Base-by-base conservation (phyloP, 1,140 invertebrate species). In the Acarapis woodi region DNA sequence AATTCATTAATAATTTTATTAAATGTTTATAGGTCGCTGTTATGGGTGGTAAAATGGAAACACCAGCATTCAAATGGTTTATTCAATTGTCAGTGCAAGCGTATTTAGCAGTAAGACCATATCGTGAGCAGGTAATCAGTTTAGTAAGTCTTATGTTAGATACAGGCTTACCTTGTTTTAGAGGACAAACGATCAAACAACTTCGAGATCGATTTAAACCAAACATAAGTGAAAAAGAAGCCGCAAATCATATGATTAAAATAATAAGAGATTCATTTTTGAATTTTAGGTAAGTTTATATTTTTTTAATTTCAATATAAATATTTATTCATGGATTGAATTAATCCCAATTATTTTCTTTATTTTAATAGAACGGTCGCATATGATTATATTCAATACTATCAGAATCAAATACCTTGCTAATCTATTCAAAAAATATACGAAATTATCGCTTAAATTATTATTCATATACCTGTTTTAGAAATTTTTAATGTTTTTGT, bases 11-110 rank as follows among this genome's bases (percentile, higher is more conserved):
- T n/a, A n/a, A n/a, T n/a, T n/a, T n/a, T n/a, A n/a, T n/a, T n/a
- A n/a, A n/a, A n/a, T n/a, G n/a, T n/a, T n/a, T n/a, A n/a, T n/a
- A n/a, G n/a, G n/a, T n/a, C 25, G 76, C 85, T 65, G 80, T 99
- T 14, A 97, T 99, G 93, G 93, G 93, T 12, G 87, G 88, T 0
- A 88, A 85, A 60, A 80, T 88, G 68, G 90, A 99, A 47, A 82
- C 88, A 10, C 70, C 78, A 25, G 73, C 80, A 4, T 97, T 97
- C 54, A 66, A 76, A 40, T 93, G 88, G 80, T 99, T 97, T 56
- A 80, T 83, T 58, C 79, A 94, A 53, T 64, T 97, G 1, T 96
- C 88, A 52, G 78, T 96, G 8, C 80, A 94, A 56, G 85, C 85
- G 1, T 99, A 83, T 54, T 58, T 99, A 1, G 88, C 90, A 28